These are phyloP conservation scores for Pemphigus obesinymphae DNA, from an alignment of 1,140 invertebrate genomes.

Conservation along the genomic window DNA sequence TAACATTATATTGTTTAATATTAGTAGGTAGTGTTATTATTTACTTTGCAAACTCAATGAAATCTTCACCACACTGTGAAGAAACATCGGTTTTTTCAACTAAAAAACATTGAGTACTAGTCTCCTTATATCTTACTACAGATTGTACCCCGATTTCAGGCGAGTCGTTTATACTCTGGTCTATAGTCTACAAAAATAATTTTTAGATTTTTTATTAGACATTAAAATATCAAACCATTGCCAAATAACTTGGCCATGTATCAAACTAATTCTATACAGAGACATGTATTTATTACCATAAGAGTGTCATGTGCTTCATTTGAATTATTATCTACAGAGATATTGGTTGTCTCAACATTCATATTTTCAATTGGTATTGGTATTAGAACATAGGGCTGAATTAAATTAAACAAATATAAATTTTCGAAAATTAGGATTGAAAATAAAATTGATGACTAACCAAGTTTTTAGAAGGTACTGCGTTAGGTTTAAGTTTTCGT, in stretches of 20 bases:
- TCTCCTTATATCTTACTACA: neutral
- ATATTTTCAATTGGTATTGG: neutral
- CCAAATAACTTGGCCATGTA: neutral
- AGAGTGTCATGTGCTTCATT: neutral
- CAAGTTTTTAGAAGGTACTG: neutral
- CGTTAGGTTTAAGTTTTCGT: conserved; percentile 5
- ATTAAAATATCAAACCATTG: neutral
- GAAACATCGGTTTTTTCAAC: neutral
- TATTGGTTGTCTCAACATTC: neutral
- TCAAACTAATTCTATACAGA: too few relatives aligned
- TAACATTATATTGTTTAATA: too few relatives aligned
- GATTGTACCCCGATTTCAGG: neutral
- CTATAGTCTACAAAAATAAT: too few relatives aligned
- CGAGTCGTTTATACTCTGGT: neutral
- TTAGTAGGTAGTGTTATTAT: too few relatives aligned
- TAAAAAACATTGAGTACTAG: too few relatives aligned
- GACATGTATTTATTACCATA: too few relatives aligned
- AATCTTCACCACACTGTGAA: neutral
- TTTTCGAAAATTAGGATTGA: too few relatives aligned
- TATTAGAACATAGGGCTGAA: neutral
- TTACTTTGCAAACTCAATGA: neutral
- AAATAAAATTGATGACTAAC: neutral
- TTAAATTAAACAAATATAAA: neutral
- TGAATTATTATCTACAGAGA: too few relatives aligned
- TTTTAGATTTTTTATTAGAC: neutral